phyloP scores from a whole-genome alignment of 2,113 vertebrate genomes.

The Theropithecus gelada region DNA sequence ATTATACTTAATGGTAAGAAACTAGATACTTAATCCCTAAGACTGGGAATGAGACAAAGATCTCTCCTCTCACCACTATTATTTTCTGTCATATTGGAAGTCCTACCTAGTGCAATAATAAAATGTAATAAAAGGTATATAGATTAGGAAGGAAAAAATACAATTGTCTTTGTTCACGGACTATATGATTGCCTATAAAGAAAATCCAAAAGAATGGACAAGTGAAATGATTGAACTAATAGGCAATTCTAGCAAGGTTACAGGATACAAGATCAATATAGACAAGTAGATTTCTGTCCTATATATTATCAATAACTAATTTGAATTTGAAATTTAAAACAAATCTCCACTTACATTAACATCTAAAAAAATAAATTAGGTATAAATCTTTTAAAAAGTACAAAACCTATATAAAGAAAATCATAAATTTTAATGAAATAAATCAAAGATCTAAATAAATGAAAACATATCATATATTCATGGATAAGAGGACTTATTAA shows the following conservation, averaged over 20 bases:
- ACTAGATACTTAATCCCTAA: background rate
- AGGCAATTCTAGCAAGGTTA: background rate
- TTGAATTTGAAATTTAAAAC: background rate
- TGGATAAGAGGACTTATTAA: background rate
- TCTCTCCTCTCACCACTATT: background rate
- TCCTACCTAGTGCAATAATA: background rate
- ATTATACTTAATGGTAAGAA: background rate
- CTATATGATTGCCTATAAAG: background rate
- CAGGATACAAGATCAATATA: background rate
- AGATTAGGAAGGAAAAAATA: background rate
- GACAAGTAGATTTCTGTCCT: background rate
- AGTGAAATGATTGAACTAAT: background rate
- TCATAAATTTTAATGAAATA: background rate
- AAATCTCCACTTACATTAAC: background rate
- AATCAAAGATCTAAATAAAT: background rate
- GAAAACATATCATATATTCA: background rate
- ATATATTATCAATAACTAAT: background rate
- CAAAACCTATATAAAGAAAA: background rate
- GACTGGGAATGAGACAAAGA: background rate
- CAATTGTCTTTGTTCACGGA: background rate
- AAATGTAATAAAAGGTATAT: background rate
- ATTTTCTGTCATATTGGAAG: background rate
- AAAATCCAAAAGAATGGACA: background rate
- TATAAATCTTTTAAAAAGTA: background rate
- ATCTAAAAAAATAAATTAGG: background rate